These are phyloP conservation scores for Bradypus variegatus DNA, from an alignment of 2,797 vertebrate species.

Conservation along the genomic window DNA sequence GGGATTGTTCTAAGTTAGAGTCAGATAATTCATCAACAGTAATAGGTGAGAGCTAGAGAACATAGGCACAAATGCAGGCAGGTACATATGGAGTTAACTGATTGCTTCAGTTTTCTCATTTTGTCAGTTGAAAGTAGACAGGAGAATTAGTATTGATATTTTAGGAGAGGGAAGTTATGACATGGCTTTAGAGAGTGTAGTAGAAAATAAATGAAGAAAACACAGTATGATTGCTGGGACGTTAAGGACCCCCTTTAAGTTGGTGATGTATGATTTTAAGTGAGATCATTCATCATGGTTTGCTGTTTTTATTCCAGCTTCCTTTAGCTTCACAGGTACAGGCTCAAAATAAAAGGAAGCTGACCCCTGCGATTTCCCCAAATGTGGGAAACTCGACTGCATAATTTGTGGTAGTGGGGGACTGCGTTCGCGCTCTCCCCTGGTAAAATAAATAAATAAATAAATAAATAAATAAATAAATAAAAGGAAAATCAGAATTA, in stretches of 20 bases:
- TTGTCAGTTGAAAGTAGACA: neutral
- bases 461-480: too few relatives aligned
- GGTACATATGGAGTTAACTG: neutral
- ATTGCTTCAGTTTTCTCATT: neutral
- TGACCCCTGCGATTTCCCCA: too few relatives aligned
- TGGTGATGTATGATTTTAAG: neutral
- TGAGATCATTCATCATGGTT: neutral
- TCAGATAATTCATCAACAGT: neutral
- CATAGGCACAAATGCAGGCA: neutral
- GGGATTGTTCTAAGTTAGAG: neutral
- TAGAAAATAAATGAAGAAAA: neutral
- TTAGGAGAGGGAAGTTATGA: neutral
- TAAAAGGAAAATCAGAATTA: constrained; percentile 1
- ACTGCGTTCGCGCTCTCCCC: too few relatives aligned
- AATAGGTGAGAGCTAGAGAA: neutral
- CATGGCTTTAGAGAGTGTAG: neutral
- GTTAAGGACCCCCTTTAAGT: neutral
- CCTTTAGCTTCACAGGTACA: neutral
- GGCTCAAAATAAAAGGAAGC: constrained; percentile 4
- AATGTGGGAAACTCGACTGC: too few relatives aligned
- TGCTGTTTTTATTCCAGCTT: constrained; percentile 2
- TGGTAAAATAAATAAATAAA: too few relatives aligned
- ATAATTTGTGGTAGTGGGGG: too few relatives aligned
- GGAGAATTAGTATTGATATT: neutral
- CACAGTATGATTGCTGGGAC: neutral